These are phyloP conservation scores for Asteroscopus sphinx DNA, from an alignment of 2,888 invertebrate genomes.

Conservation along the genomic window DNA sequence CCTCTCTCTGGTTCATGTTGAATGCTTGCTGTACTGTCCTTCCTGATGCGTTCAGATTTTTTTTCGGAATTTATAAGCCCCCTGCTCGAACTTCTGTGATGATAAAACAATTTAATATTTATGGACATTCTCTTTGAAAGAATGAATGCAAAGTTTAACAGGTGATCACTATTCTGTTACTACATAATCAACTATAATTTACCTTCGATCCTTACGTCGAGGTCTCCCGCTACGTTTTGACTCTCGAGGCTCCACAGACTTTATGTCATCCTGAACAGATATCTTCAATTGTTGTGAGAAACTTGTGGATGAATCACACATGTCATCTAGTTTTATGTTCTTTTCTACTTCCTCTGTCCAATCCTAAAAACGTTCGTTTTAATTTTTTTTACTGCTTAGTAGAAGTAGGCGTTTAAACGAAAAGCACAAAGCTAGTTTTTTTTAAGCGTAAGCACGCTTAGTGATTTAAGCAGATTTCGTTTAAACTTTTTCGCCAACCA, in stretches of 20 bases:
- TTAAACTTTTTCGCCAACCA: too few species aligned
- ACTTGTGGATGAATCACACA: slow-evolving; percentile 77
- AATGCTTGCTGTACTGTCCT: slow-evolving; percentile 80
- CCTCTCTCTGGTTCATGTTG: slow-evolving; percentile 75
- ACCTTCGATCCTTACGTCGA: slow-evolving; percentile 83
- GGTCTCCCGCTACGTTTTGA: slow-evolving; percentile 78
- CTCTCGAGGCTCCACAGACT: slow-evolving; percentile 72
- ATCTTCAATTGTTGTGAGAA: slow-evolving; percentile 77
- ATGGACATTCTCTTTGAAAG: too few species aligned
- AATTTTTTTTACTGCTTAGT: too few species aligned
- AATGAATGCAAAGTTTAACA: too few species aligned
- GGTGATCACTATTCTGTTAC: too few species aligned
- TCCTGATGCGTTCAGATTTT: slow-evolving; percentile 77
- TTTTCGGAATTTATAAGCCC: slow-evolving; percentile 80
- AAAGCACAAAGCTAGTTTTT: too few species aligned
- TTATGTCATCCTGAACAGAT: slow-evolving; percentile 72
- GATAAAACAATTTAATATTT: neutral
- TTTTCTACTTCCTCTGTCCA: slow-evolving; percentile 89
- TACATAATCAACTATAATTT: slow-evolving; percentile 23
- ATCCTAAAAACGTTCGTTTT: too few species aligned
- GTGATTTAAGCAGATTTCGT: too few species aligned
- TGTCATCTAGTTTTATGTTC: slow-evolving; percentile 83
- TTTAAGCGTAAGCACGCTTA: too few species aligned
- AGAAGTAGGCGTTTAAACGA: too few species aligned
- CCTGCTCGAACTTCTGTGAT: slow-evolving; percentile 82